Base-by-base conservation (phyloP, 2,797 vertebrate genomes). In the Sarcoramphus papa region DNA sequence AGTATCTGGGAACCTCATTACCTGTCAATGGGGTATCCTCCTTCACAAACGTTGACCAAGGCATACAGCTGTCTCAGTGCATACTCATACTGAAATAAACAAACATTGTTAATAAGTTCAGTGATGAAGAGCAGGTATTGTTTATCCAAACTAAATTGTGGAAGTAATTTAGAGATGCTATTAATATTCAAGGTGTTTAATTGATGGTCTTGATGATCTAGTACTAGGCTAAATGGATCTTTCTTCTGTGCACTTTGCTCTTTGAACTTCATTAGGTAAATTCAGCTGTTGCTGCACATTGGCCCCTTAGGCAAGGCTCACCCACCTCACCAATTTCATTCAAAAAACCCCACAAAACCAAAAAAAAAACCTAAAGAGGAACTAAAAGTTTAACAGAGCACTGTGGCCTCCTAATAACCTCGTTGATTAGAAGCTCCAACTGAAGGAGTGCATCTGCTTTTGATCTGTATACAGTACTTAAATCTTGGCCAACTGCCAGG, bases 11-110 rank as follows among this genome's bases (percentile, higher is more conserved):
- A 41, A 25, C n/a, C 10, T 57, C 47, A 8, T 96, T 98, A 99
- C 99, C 99, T 99, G 85, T 98, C 97, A 47, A 96, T 72, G 6
- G 98, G 78, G 77, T 99, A 98, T 60, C 98, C 98, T 76, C 92
- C 95, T 97, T 99, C 99, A 94, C 99, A 99, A 88, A 99, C 95
- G 88, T 99, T 99, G 95, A 98, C 99, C 97, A 99, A 98, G 75
- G 98, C 98, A 10, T 99, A 99, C 75, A 99, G 97, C 50, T 99
- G 98, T 93, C 98, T 98, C 97, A 99, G 96, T 9, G 99, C 99
- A 28, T 99, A 99, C 86, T 99, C 99, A 15, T 98, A 99, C 99
- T 99, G 98, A 86, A 99, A 98, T 86, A 96, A 95, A 95, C 16
- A 88, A 73, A 69, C 20, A 62, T 10, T 13, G 54, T 62, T 69